Base-by-base conservation (phyloP, 2,797 vertebrate genomes). In the Halcyon smyrnensis region DNA sequence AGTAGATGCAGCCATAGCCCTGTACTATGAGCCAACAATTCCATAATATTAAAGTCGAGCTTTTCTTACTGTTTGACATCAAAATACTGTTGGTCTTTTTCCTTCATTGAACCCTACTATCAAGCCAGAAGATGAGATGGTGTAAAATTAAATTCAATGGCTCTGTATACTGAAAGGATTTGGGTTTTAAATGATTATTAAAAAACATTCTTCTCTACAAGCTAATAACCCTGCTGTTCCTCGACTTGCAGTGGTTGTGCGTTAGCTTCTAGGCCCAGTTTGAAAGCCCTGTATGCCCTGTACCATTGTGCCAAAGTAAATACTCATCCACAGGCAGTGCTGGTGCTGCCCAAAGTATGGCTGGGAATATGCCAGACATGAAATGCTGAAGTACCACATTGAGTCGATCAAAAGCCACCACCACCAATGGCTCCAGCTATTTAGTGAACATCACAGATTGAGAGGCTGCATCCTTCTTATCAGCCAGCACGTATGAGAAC, bases 331-430 rank as follows among this genome's bases (percentile, higher is more conserved):
- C 50, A 8, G 37, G 43, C 34, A 37, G 37, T 2, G 23, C 68
- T 57, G 65, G 69, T 24, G 24, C 65, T 78, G 85, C 54, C 63
- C 1, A 0, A 69, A 64, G 54, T 0, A 0, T 27, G 53, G 20
- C 77, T 87, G 84, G 54, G 68, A 62, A 51, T 18, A 14, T 1
- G 3, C 1, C 6, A 34, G 37, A 12, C 41, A 11, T 0, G 4
- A 32, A 32, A 18, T 39, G 36, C 50, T 73, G 45, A 69, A 54
- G 34, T 3, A 8, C 56, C 43, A 9, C 60, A 23, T 2, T 0
- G 1, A 21, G 56, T 12, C 0, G 0, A 28, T 50, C 46, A 28
- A 67, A 71, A 48, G 4, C 68, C 39, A 34, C 5, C 69, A 57
- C 1, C 75, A 68, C 0, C 75, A 36, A 15, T 57, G 0, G 0